phyloP scores from a whole-genome alignment of 2,113 vertebrate species.

The Hippocampus comes region DNA sequence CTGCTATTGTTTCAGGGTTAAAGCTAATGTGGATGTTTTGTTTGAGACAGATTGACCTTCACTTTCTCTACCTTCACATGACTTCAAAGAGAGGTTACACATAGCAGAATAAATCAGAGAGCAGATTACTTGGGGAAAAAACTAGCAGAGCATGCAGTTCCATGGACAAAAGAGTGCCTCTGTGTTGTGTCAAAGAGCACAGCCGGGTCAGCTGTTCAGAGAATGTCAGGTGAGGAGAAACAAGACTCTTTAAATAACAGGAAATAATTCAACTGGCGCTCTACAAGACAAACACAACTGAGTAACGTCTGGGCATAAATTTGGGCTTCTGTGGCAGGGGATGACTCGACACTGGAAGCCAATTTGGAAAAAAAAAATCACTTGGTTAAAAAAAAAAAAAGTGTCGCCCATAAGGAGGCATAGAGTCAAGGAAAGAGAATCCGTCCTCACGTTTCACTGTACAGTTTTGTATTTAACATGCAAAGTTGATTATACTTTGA shows the following conservation, averaged over 20 bases:
- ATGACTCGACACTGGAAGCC: not conserved
- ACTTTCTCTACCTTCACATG: conserved; percentile 12
- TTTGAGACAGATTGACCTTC: conserved; percentile 14
- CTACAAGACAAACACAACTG: not conserved
- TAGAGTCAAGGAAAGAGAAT: not conserved
- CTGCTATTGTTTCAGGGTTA: conserved; percentile 8
- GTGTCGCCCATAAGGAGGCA: not conserved
- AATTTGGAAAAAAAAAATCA: not conserved
- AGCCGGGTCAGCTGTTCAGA: conserved; percentile 32
- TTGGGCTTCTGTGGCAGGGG: not conserved
- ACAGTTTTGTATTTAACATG: not conserved
- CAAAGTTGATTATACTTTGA: not conserved
- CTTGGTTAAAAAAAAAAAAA: not conserved
- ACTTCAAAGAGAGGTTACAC: conserved; percentile 7
- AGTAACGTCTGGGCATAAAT: not conserved
- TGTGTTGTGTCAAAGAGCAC: conserved; percentile 24
- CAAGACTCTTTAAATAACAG: conserved; percentile 9
- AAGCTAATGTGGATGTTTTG: conserved; percentile 7
- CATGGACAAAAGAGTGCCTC: conserved; percentile 28
- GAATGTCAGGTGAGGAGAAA: conserved; percentile 29
- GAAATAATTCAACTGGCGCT: not conserved
- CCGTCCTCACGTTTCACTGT: not conserved
- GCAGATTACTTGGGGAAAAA: conserved; percentile 16
- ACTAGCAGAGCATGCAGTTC: conserved; percentile 40
- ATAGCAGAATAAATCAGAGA: conserved; percentile 5